phyloP scores from a whole-genome alignment of 2,797 vertebrate species.

The Semaprochilodus insignis region DNA sequence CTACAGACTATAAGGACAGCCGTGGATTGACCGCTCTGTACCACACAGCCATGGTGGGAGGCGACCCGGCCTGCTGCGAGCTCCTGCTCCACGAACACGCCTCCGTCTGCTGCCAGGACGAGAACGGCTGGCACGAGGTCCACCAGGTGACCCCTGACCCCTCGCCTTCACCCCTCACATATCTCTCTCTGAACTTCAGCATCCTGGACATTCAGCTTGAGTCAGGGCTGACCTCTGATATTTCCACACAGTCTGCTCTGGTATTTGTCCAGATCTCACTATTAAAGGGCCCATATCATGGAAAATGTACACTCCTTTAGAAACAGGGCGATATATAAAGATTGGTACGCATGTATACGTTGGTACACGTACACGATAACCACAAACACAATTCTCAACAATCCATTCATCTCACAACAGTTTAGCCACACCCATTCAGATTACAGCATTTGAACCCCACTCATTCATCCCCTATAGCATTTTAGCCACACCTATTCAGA shows the following conservation, averaged over 20 bases:
- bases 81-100: conserved; percentile 89
- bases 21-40: conserved; percentile 91
- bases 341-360: too few relatives aligned
- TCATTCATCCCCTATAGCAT: too few relatives aligned
- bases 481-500: too few relatives aligned
- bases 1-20: conserved; percentile 95
- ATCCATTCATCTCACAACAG: too few relatives aligned
- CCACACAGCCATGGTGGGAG: conserved; percentile 91
- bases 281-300: neutral
- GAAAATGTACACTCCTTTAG: neutral
- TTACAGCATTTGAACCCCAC: too few relatives aligned
- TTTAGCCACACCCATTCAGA: too few relatives aligned
- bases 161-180: neutral
- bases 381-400: too few relatives aligned
- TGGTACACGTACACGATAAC: too few relatives aligned
- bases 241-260: neutral
- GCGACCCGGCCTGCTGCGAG: conserved; percentile 94
- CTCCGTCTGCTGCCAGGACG: conserved; percentile 87
- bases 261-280: neutral
- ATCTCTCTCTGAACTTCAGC: neutral
- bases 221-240: neutral
- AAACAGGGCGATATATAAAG: neutral
- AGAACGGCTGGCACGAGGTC: conserved; percentile 96
- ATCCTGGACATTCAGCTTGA: neutral
- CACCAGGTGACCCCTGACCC: conserved; percentile 84